phyloP scores from a whole-genome alignment of 2,113 vertebrate genomes.

The Corvus cornix region DNA sequence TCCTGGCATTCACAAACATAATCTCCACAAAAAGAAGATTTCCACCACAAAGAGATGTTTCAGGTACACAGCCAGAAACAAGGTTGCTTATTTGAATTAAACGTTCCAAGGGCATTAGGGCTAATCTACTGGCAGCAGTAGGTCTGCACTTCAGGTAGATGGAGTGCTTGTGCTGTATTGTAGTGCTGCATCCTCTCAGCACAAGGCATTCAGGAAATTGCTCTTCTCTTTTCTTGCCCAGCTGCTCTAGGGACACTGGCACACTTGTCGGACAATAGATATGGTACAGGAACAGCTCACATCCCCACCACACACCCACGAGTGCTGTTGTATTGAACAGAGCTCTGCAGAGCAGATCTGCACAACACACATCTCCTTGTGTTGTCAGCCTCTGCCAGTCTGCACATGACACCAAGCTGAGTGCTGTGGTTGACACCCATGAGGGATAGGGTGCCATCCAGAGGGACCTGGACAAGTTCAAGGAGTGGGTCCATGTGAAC shows the following conservation, averaged over 20 bases:
- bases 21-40: slow-evolving; percentile 18
- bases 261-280: background rate
- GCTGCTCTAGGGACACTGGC: background rate
- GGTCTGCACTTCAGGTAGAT: slow-evolving; percentile 24
- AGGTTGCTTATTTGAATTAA: background rate
- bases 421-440: background rate
- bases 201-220: background rate
- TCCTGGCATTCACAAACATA: background rate
- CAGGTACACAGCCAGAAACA: background rate
- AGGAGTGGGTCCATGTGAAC: background rate
- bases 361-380: background rate
- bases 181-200: background rate
- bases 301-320: rapidly evolving
- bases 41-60: background rate
- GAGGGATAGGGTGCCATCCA: background rate
- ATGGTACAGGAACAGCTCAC: rapidly evolving
- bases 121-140: background rate
- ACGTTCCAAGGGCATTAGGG: background rate
- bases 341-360: background rate
- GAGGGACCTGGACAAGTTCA: background rate
- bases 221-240: background rate
- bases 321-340: background rate
- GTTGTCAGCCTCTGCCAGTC: background rate
- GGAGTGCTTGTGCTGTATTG: slow-evolving; percentile 24
- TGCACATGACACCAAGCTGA: background rate